Evolutionary conservation across 2,888 invertebrate species (phyloP).

Genomic region (Timema podura): DNA sequence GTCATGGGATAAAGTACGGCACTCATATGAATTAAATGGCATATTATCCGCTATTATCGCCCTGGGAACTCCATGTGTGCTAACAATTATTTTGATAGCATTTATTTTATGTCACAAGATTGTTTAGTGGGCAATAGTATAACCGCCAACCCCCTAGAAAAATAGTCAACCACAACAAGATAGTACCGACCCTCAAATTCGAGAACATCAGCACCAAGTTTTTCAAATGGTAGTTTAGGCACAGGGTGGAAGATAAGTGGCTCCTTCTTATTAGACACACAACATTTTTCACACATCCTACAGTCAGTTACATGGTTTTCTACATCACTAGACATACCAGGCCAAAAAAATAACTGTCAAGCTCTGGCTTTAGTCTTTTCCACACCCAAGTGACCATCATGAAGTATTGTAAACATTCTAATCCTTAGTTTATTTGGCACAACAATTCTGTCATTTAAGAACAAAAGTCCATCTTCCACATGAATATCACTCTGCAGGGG

Average conservation of each 20-base stretch:
- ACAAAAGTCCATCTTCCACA: neutral
- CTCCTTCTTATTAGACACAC: neutral
- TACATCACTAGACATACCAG: neutral
- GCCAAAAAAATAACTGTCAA: neutral
- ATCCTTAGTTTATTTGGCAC: neutral
- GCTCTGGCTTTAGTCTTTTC: slow-evolving; percentile 3
- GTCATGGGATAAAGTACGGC: neutral
- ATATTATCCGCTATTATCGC: neutral
- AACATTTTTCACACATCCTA: neutral
- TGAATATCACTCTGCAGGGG: neutral
- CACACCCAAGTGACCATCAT: slow-evolving; percentile 2
- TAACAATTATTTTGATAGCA: neutral
- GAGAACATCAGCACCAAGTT: neutral
- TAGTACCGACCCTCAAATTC: neutral
- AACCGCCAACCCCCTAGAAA: neutral
- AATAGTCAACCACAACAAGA: neutral
- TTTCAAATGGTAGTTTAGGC: neutral
- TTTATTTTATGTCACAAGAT: neutral
- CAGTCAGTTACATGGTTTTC: neutral
- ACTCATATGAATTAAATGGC: slow-evolving; percentile 1
- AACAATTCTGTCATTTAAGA: neutral
- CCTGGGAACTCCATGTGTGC: neutral
- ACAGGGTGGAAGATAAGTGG: slow-evolving; percentile 2
- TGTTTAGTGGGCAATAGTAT: neutral
- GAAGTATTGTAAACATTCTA: neutral